Evolutionary conservation across 2,888 invertebrate genomes (phyloP).

Genomic region (Athrips mouffetella): DNA sequence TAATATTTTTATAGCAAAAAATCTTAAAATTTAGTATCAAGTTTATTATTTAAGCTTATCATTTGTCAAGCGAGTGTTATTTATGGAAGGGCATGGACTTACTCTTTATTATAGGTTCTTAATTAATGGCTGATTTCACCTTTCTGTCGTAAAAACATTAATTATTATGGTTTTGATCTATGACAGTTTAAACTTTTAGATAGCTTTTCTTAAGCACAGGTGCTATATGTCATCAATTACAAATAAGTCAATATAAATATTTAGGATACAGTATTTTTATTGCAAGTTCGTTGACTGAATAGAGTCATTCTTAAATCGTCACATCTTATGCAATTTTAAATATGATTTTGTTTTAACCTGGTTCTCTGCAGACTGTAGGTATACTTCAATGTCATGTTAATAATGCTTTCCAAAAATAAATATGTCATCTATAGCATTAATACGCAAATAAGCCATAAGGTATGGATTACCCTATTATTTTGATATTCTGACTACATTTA

Average conservation of each 20-base stretch:
- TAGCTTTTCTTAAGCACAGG: too few relatives aligned
- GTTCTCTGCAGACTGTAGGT: slow-evolving; percentile 2
- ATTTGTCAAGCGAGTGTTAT: background rate
- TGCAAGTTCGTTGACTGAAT: too few relatives aligned
- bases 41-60: background rate
- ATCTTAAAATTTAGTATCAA: too few relatives aligned
- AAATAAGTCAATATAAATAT: too few relatives aligned
- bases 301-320: too few relatives aligned
- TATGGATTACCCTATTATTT: background rate
- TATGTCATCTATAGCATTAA: slow-evolving; percentile 3
- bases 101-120: background rate
- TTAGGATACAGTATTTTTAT: too few relatives aligned
- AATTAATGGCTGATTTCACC: background rate
- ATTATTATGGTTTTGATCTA: slow-evolving; percentile 3
- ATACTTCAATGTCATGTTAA: slow-evolving; percentile 33
- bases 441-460: background rate
- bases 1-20: too few relatives aligned
- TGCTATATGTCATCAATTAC: too few relatives aligned
- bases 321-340: too few relatives aligned
- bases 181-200: background rate
- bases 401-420: slow-evolving; percentile 16
- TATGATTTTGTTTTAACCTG: background rate
- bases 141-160: background rate
- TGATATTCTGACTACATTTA: background rate
- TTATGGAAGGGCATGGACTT: background rate